Conservation (phyloP, 2,888 invertebrate genomes). For the Drosophila demipolita region DNA sequence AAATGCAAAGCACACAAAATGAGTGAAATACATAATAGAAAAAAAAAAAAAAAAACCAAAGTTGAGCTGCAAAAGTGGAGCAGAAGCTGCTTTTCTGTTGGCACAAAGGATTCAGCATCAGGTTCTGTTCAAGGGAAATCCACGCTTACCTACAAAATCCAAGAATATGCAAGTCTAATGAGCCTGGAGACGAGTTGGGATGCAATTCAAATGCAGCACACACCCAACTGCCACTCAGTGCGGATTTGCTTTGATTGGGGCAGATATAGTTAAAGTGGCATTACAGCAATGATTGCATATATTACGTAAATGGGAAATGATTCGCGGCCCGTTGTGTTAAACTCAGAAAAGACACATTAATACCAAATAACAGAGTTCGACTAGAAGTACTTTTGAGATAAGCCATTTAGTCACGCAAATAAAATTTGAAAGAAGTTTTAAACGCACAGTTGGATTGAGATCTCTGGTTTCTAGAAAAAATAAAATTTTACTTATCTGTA, state of each 20-base stretch:
- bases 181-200: constrained; percentile 31
- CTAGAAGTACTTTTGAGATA: background rate
- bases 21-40: constrained; percentile 1
- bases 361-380: background rate
- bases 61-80: constrained; percentile 63
- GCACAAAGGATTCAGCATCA: constrained; percentile 51
- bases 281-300: constrained; percentile 21
- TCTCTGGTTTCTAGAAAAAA: background rate
- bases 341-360: background rate
- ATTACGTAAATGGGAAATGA: background rate
- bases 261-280: constrained; percentile 33
- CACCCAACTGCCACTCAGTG: constrained; percentile 28
- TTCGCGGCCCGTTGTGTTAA: background rate
- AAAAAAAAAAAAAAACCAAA: constrained; percentile 41
- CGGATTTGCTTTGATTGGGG: constrained; percentile 49
- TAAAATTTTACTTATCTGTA: constrained; percentile 2
- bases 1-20: background rate
- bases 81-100: constrained; percentile 48
- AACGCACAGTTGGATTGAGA: background rate
- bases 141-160: constrained; percentile 32
- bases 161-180: constrained; percentile 68
- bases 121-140: constrained; percentile 39
- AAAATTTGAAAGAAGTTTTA: background rate
- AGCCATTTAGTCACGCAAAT: background rate
- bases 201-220: constrained; percentile 40